These are phyloP conservation scores for Tetranychus cinnabarinus DNA, from an alignment of 1,140 invertebrate species.

Conservation along the genomic window DNA sequence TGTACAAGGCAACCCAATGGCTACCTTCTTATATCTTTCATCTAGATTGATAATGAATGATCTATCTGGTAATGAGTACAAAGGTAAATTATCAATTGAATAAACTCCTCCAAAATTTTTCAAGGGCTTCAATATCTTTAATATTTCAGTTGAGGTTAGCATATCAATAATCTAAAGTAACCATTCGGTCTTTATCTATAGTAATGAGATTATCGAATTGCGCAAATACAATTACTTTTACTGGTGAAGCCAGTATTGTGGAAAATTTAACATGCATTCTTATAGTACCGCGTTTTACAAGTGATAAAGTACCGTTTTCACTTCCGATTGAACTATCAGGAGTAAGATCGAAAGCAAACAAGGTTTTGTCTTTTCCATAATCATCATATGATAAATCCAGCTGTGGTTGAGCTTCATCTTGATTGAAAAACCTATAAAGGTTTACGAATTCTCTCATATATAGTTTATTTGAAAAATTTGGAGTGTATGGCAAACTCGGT, in stretches of 20 bases:
- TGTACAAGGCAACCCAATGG: too few species aligned
- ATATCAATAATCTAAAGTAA: not conserved
- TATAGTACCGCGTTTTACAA: not conserved
- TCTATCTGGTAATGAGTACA: too few species aligned
- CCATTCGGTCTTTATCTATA: not conserved
- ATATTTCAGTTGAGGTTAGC: not conserved
- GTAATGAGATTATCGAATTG: not conserved
- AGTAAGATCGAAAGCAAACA: not conserved
- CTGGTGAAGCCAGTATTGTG: not conserved
- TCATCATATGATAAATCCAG: not conserved
- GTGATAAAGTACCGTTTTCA: not conserved
- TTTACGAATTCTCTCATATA: slow-evolving; percentile 1
- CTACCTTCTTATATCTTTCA: too few species aligned
- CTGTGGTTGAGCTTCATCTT: not conserved
- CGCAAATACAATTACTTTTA: not conserved
- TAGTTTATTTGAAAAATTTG: not conserved
- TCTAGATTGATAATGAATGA: too few species aligned
- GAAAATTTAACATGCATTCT: not conserved
- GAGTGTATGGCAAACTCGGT: not conserved
- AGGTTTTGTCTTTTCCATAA: not conserved
- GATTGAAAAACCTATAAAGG: not conserved
- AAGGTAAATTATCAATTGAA: too few species aligned
- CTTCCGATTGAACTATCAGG: not conserved
- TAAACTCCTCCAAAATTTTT: too few species aligned
- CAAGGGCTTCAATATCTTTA: not conserved